Base-by-base conservation (phyloP, 2,113 vertebrate species). In the Dromiciops gliroides region DNA sequence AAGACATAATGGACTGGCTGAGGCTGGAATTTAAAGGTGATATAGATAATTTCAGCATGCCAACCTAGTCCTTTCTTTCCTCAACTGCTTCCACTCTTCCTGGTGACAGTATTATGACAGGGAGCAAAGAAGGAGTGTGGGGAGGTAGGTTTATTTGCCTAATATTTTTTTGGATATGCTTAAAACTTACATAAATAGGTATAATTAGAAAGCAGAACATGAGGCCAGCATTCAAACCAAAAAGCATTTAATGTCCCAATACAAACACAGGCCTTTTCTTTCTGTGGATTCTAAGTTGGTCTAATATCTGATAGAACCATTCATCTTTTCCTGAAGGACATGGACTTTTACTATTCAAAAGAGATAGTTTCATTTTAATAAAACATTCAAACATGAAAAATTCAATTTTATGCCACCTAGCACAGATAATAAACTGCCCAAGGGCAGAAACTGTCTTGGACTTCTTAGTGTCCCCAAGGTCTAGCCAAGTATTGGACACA, bases 231-330 rank as follows among this genome's bases (percentile, higher is more conserved):
- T 19, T 83, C n/a, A 83, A 83, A 44, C 67, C 16, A 95, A 94
- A 53, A 75, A 48, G 12, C 31, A 67, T 67, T 23, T 92, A 93
- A 92, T 47, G 93, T 89, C 60, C 67, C 52, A 50, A 53, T n/a
- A 89, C 48, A 19, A 49, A 92, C 10, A 89, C 12, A 31, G 89
- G 44, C 24, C 95, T 95, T 50, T 89, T 51, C 96, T 93, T 48
- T 51, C 88, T 90, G 14, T 50, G 49, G 28, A 23, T 1, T 52
- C 48, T 92, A 94, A 94, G n/a, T 91, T 22, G 53, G 90, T 50
- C 11, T 93, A 53, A 94, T 93, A 94, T 92, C 50, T 96, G 49
- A 94, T 44, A 10, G 93, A 93, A 96, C 51, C 6, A 1, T 31
- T 49, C 0, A 92, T 23, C 23, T 96, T 75, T 94, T 28, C 51